phyloP scores from a whole-genome alignment of 2,888 invertebrate species.

The Sinotaia quadrata region DNA sequence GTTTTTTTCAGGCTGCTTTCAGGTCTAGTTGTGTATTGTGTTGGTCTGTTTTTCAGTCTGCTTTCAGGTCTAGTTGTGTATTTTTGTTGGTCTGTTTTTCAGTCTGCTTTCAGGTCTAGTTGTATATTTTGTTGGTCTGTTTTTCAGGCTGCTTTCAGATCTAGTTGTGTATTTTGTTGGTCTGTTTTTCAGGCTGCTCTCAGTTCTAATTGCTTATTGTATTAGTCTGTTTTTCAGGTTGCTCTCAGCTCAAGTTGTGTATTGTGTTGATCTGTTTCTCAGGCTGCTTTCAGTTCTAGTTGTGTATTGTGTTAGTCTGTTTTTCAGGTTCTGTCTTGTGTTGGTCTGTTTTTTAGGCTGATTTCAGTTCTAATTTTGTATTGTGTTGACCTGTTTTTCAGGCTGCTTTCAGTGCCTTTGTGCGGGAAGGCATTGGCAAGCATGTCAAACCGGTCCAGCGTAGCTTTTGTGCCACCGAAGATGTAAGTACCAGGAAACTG shows the following conservation, averaged over 20 bases:
- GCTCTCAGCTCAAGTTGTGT: not conserved
- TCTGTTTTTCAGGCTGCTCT: not conserved
- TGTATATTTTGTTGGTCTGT: no score
- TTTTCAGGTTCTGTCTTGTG: not conserved
- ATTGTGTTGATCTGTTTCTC: not conserved
- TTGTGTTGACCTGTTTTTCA: constrained; percentile 42
- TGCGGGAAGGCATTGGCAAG: constrained; percentile 59
- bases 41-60: no score
- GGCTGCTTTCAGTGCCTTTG: constrained; percentile 65
- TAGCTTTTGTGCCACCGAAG: constrained; percentile 63
- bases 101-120: no score
- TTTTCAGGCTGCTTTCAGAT: no score
- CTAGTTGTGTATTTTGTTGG: not conserved
- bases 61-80: no score
- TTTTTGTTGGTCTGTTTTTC: no score
- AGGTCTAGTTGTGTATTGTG: no score
- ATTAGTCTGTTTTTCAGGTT: not conserved
- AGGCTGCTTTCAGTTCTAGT: not conserved
- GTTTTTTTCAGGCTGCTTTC: no score
- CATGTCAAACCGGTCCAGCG: constrained; percentile 56
- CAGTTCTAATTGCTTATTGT: not conserved
- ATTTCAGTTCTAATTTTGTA: no score
- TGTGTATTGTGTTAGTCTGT: not conserved
- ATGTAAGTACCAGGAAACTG: no score
- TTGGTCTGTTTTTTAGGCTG: not conserved